These are phyloP conservation scores for Butorides virescens DNA, from an alignment of 2,113 vertebrate species.

Conservation along the genomic window DNA sequence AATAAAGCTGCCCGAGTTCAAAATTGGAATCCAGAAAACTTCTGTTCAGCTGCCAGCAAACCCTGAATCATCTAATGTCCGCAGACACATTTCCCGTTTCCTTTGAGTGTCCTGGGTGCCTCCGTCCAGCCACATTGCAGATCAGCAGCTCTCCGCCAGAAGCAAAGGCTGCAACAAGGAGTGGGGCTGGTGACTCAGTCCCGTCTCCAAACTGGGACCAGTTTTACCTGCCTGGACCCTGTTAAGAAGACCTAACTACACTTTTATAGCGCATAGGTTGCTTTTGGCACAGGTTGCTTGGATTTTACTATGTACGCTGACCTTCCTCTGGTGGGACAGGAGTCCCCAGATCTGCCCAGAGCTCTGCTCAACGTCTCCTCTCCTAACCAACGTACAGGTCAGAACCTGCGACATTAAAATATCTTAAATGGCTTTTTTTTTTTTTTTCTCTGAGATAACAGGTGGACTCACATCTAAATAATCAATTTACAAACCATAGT, in stretches of 20 bases:
- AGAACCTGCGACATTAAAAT: not conserved
- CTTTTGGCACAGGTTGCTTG: not conserved
- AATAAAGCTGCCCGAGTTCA: not conserved
- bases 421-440: not conserved
- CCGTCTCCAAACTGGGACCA: not conserved
- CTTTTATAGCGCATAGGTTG: not conserved
- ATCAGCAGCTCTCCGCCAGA: not conserved
- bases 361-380: fast-evolving
- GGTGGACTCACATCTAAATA: not conserved
- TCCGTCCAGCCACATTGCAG: not conserved
- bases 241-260: not conserved
- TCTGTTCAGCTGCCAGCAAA: conserved; percentile 49
- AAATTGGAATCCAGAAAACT: conserved; percentile 49
- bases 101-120: conserved; percentile 31
- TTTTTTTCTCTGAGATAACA: not conserved
- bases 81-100: conserved; percentile 6
- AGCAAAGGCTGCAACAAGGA: not conserved
- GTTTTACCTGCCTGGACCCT: conserved; percentile 40
- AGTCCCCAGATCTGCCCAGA: not conserved
- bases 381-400: fast-evolving
- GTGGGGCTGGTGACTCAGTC: conserved; percentile 22
- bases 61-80: conserved; percentile 51
- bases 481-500: not conserved
- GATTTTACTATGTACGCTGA: not conserved
- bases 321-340: not conserved